phyloP scores from a whole-genome alignment of 1,140 invertebrate species.

The Lethrus apterus region DNA sequence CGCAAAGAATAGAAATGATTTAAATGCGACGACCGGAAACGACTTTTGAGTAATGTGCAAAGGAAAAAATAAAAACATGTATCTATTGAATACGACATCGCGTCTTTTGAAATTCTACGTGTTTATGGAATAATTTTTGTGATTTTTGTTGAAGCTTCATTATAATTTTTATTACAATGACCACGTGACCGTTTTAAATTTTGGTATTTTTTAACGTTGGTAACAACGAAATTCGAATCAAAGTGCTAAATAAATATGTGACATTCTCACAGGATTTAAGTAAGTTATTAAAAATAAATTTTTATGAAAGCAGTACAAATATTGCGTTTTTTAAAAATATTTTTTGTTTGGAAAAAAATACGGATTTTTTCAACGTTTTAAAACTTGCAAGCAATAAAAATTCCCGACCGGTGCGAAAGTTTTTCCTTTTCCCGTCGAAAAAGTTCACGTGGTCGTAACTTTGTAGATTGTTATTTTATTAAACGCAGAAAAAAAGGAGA shows the following conservation, averaged over 20 bases:
- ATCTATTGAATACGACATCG: not conserved
- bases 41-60: not conserved
- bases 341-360: too few relatives aligned
- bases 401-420: too few relatives aligned
- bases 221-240: too few relatives aligned
- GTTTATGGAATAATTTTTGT: not conserved
- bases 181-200: not conserved
- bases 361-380: too few relatives aligned
- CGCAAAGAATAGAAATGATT: conserved; percentile 4
- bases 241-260: too few relatives aligned
- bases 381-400: too few relatives aligned
- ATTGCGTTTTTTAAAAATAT: too few relatives aligned
- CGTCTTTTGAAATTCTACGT: not conserved
- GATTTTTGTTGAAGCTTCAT: not conserved
- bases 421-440: not conserved
- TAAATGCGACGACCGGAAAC: conserved; percentile 5
- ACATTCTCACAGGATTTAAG: too few relatives aligned
- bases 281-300: too few relatives aligned
- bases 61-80: not conserved
- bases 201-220: conserved; percentile 3
- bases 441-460: not conserved
- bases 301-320: too few relatives aligned
- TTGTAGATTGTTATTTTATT: not conserved
- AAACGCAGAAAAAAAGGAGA: too few relatives aligned
- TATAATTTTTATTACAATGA: not conserved